Evolutionary conservation across 2,113 vertebrate genomes (phyloP).

Genomic region (Rhabdornis inornatus): DNA sequence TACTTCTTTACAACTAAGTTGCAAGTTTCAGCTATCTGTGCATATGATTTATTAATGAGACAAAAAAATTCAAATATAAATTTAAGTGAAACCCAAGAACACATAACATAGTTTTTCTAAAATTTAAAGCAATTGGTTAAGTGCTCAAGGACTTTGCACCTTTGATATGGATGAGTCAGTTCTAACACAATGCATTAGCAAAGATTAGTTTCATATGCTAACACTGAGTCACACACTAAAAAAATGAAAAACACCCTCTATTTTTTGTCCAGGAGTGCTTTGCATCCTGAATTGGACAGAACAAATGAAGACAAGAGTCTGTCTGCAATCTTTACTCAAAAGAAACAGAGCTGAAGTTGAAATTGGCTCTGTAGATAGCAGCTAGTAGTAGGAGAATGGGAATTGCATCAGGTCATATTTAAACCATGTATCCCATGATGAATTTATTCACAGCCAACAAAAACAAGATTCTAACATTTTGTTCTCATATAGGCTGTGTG

Average conservation of each 20-base stretch:
- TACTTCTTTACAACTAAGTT: background rate
- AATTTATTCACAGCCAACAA: constrained; percentile 50
- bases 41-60: background rate
- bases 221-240: background rate
- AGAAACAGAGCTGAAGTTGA: constrained; percentile 28
- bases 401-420: constrained; percentile 45
- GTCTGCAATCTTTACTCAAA: constrained; percentile 15
- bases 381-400: constrained; percentile 40
- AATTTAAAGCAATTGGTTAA: background rate
- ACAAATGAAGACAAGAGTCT: background rate
- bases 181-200: background rate
- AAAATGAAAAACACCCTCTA: background rate
- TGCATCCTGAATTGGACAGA: constrained; percentile 1
- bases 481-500: background rate
- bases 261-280: background rate
- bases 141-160: background rate
- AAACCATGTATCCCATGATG: constrained; percentile 37
- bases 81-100: background rate
- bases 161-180: background rate
- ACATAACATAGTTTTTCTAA: background rate
- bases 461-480: constrained; percentile 54
- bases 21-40: background rate
- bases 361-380: constrained; percentile 49
- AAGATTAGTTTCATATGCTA: background rate
- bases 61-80: background rate